Evolutionary conservation across 2,888 invertebrate species (phyloP), one percentile per base, ranked within the genome.

Genomic region (Allacma fusca): DNA sequence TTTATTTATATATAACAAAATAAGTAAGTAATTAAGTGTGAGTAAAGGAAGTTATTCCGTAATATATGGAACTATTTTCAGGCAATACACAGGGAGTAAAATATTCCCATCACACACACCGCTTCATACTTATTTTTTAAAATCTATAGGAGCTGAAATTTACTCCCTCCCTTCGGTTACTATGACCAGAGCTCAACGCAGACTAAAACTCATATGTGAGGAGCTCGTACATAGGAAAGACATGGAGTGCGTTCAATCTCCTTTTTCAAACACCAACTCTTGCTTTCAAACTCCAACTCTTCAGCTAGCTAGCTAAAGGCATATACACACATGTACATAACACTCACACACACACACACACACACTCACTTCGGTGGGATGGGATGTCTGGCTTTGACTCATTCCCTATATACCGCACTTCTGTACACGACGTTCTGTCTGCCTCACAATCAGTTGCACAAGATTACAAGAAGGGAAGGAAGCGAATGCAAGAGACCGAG

Each of bases 331-430:
- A n/a, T n/a, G n/a, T n/a, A n/a, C n/a, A n/a, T n/a, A n/a, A n/a
- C n/a, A n/a, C n/a, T n/a, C n/a, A n/a, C n/a, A n/a, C n/a, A n/a
- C n/a, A n/a, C n/a, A n/a, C n/a, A 23, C 44, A 50, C 23, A 69
- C n/a, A 69, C 69, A 23, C 69, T 40, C 57, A 62, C 62, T 62
- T 62, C 19, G 23, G 23, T 24, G 62, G 16, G 62, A 72, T 72
- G 71, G 59, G 71, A 72, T 72, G 71, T 72, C 71, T 72, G 71
- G 71, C 59, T 50, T 72, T 59, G 59, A 72, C 59, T 72, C 71
- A 40, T 29, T 40, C 59, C 29, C 24, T n/a, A n/a, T n/a, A n/a
- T 4, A 67, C 65, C 28, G 4, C 29, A 24, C 67, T 34, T 13
- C 29, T 26, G 16, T 62, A 62, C 24, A 62, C 62, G 12, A 4